Evolutionary conservation across 2,888 invertebrate genomes (phyloP).

Genomic region (Perdita meconis): DNA sequence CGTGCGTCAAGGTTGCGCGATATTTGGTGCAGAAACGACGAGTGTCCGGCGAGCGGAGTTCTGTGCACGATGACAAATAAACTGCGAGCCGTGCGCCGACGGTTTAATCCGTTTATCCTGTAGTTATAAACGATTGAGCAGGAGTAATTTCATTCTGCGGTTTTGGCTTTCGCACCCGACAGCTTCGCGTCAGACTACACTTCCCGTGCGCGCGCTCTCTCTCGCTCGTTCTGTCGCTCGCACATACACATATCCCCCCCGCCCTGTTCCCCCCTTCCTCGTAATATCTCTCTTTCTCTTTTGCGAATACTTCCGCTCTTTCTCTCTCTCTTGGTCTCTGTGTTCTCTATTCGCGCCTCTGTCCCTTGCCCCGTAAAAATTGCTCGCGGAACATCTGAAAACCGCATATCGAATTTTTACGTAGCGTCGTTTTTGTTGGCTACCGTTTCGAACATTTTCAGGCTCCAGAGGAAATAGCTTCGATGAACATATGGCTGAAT

Average conservation of each 20-base stretch:
- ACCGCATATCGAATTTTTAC: constrained; percentile 70
- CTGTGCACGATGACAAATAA: constrained; percentile 74
- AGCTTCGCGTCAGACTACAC: constrained; percentile 56
- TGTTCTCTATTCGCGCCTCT: constrained; percentile 50
- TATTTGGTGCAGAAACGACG: constrained; percentile 52
- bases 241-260: constrained; percentile 5
- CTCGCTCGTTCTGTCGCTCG: constrained; percentile 19
- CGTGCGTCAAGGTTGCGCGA: constrained; percentile 57
- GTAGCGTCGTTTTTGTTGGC: constrained; percentile 51
- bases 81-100: constrained; percentile 74
- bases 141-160: constrained; percentile 81
- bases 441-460: not conserved
- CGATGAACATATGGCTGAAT: constrained; percentile 10
- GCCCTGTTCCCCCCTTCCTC: constrained; percentile 3
- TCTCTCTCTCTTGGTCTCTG: not conserved
- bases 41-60: constrained; percentile 48
- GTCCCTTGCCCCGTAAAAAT: constrained; percentile 58
- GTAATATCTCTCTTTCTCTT: not conserved
- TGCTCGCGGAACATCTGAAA: constrained; percentile 67
- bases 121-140: constrained; percentile 79
- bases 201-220: constrained; percentile 16
- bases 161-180: constrained; percentile 77
- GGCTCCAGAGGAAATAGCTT: constrained; percentile 8
- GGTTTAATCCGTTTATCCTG: constrained; percentile 79
- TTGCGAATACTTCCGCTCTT: no score